Conservation (phyloP, 1,140 invertebrate genomes). For the Zaprionus tsacasi region DNA sequence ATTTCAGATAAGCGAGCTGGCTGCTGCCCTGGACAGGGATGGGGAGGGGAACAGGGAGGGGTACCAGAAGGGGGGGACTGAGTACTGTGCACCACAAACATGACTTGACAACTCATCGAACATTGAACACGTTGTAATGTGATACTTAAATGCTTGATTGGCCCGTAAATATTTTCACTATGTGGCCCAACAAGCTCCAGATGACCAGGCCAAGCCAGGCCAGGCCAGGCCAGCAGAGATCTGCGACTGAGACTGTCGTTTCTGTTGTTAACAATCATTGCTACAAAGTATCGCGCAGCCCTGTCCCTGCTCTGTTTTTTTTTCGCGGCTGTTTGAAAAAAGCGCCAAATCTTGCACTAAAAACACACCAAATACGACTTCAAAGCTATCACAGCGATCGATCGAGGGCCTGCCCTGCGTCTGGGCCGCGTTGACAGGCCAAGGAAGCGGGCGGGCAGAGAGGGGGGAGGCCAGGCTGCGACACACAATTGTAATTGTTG, state of each 20-base stretch:
- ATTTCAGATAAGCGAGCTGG: slow-evolving; percentile 59
- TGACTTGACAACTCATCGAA: slow-evolving; percentile 84
- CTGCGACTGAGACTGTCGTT: slow-evolving; percentile 50
- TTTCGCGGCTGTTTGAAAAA: slow-evolving; percentile 67
- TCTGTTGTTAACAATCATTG: slow-evolving; percentile 83
- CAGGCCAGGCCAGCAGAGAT: neutral
- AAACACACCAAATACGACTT: slow-evolving; percentile 84
- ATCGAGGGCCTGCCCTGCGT: slow-evolving; percentile 43
- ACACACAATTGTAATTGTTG: slow-evolving; percentile 79
- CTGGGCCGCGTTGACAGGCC: slow-evolving; percentile 53
- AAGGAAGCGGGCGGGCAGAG: neutral
- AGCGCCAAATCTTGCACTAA: slow-evolving; percentile 83
- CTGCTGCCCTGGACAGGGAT: slow-evolving; percentile 18
- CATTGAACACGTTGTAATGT: slow-evolving; percentile 84
- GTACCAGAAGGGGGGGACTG: slow-evolving; percentile 1
- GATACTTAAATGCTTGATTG: slow-evolving; percentile 84
- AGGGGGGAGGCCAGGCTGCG: neutral
- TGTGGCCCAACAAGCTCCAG: slow-evolving; percentile 47
- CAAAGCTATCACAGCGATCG: slow-evolving; percentile 83
- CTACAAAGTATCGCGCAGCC: slow-evolving; percentile 75
- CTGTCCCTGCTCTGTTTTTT: slow-evolving; percentile 14
- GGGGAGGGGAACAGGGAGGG: no score
- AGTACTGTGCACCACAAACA: slow-evolving; percentile 63
- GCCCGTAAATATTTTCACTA: slow-evolving; percentile 84
- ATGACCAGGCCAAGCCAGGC: neutral